These are phyloP conservation scores for Marisa cornuarietis DNA, from an alignment of 1,140 invertebrate species.

Conservation along the genomic window DNA sequence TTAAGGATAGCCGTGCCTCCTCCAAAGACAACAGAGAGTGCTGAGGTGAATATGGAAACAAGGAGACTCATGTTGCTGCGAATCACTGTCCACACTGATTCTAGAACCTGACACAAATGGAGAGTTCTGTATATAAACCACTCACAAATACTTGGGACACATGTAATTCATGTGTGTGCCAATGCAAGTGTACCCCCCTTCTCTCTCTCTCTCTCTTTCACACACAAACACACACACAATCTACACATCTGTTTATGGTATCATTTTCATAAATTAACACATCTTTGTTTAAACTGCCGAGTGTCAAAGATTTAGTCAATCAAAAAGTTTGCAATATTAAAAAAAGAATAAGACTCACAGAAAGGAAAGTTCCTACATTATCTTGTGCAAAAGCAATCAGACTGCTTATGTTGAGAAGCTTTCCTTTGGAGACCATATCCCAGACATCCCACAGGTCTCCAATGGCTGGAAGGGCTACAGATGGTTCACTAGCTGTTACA, in stretches of 20 bases:
- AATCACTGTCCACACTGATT: constrained; percentile 92
- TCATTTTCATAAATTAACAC: too few relatives aligned
- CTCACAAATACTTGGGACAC: background rate
- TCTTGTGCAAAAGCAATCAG: constrained; percentile 79
- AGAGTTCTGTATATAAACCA: background rate
- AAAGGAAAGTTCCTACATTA: constrained; percentile 90
- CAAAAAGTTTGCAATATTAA: too few relatives aligned
- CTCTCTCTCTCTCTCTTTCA: too few relatives aligned
- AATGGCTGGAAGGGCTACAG: constrained; percentile 30
- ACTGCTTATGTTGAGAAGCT: constrained; percentile 51
- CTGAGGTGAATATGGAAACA: constrained; percentile 84
- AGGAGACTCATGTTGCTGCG: constrained; percentile 93
- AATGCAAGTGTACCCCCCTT: too few relatives aligned
- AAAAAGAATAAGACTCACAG: constrained; percentile 69
- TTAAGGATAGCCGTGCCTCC: constrained; percentile 94
- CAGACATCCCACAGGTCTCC: constrained; percentile 73
- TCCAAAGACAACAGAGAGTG: constrained; percentile 87
- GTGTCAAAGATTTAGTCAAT: background rate
- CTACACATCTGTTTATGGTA: too few relatives aligned
- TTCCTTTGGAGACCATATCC: constrained; percentile 80
- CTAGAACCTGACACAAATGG: constrained; percentile 69
- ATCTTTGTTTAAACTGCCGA: background rate
- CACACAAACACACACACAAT: too few relatives aligned
- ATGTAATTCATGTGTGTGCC: too few relatives aligned
- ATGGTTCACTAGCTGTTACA: constrained; percentile 31